These are phyloP conservation scores for Sarcophilus harrisii DNA, from an alignment of 2,797 vertebrate species.

Conservation along the genomic window DNA sequence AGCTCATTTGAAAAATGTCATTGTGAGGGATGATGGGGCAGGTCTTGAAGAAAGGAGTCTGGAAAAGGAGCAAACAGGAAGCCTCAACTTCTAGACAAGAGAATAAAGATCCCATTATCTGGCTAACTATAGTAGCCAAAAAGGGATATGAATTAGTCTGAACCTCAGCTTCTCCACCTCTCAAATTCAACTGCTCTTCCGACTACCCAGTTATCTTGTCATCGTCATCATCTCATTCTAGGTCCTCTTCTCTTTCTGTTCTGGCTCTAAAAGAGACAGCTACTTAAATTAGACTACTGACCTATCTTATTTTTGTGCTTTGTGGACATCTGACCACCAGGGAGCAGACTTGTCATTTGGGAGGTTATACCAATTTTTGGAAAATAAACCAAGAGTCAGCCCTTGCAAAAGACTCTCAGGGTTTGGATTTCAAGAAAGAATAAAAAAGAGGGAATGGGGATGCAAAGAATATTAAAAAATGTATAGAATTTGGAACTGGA, in stretches of 20 bases:
- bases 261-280: neutral
- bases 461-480: neutral
- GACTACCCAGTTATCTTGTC: neutral
- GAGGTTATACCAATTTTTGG: neutral
- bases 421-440: neutral
- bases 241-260: neutral
- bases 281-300: neutral
- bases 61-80: neutral
- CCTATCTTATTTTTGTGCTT: neutral
- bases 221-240: neutral
- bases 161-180: neutral
- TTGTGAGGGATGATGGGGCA: neutral
- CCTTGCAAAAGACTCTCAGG: neutral
- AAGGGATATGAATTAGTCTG: neutral
- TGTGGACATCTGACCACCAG: slow-evolving; percentile 57
- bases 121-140: neutral
- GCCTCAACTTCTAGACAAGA: neutral
- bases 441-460: neutral
- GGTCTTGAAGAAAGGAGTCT: neutral
- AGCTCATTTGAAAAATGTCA: neutral
- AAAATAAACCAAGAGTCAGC: neutral
- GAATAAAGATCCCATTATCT: too few relatives aligned
- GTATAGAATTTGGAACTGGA: neutral
- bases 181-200: neutral
- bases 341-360: slow-evolving; percentile 33